Evolutionary conservation across 2,888 invertebrate species (phyloP).

Genomic region (Diarsia mendica): DNA sequence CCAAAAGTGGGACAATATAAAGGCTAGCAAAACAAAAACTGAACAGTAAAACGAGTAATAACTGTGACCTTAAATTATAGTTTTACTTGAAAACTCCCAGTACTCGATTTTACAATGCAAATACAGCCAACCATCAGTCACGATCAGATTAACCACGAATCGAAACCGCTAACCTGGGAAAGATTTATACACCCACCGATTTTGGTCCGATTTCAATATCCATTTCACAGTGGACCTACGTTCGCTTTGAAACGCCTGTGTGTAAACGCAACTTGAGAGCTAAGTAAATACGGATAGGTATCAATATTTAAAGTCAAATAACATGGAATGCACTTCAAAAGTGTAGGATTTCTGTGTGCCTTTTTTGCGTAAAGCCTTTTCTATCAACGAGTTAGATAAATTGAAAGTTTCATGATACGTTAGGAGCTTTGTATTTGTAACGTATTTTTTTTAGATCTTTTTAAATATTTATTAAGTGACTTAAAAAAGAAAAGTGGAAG

Average conservation of each 20-base stretch:
- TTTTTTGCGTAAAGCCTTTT: constrained; percentile 10
- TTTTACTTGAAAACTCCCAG: constrained; percentile 65
- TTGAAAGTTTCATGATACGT: background rate
- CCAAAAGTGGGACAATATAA: no score
- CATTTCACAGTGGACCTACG: constrained; percentile 45
- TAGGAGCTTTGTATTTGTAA: no score
- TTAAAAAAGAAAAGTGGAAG: no score
- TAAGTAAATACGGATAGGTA: constrained; percentile 36
- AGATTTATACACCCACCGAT: constrained; percentile 64
- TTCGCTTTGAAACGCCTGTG: constrained; percentile 39
- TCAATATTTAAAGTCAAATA: constrained; percentile 40
- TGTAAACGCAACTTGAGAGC: constrained; percentile 43
- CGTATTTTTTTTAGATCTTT: no score
- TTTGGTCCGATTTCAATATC: constrained; percentile 63
- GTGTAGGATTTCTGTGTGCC: constrained; percentile 19
- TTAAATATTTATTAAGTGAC: no score
- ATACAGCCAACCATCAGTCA: constrained; percentile 61
- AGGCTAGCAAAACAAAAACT: background rate
- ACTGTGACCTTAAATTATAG: constrained; percentile 62
- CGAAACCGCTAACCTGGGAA: constrained; percentile 60
- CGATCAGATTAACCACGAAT: constrained; percentile 68
- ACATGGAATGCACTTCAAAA: constrained; percentile 46
- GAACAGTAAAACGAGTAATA: constrained; percentile 43
- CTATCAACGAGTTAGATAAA: background rate
- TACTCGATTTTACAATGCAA: constrained; percentile 63